phyloP scores from a whole-genome alignment of 2,113 vertebrate genomes.

The Dromiciops gliroides region DNA sequence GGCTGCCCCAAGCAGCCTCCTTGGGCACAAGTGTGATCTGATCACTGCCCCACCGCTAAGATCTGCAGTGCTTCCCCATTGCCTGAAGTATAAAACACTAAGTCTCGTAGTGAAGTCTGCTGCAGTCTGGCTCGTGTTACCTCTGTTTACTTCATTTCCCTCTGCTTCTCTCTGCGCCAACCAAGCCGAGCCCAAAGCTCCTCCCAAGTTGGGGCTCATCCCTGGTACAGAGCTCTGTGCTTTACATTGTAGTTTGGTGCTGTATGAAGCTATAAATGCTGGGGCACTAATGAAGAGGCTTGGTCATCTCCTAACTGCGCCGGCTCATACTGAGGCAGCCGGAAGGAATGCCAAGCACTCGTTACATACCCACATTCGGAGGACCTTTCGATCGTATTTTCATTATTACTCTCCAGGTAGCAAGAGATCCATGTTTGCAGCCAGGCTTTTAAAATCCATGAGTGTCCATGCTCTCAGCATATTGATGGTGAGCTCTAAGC shows the following conservation, averaged over 20 bases:
- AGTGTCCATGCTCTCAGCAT: background rate
- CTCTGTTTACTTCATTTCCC: no score
- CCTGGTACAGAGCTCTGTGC: background rate
- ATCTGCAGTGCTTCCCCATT: background rate
- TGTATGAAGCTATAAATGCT: background rate
- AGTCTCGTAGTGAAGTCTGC: no score
- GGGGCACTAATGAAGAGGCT: background rate
- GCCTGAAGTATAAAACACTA: no score
- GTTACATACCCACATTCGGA: background rate
- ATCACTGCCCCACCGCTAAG: no score
- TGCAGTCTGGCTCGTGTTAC: no score
- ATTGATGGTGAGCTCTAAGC: background rate
- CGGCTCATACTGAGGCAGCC: background rate
- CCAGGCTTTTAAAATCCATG: constrained; percentile 41
- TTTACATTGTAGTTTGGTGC: background rate
- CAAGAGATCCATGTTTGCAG: background rate
- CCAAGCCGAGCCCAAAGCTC: background rate
- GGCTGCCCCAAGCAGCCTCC: no score
- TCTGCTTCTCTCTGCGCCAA: no score
- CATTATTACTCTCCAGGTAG: background rate
- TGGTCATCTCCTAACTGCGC: background rate
- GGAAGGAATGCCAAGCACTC: background rate
- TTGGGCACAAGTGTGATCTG: no score
- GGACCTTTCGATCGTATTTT: constrained; percentile 1
- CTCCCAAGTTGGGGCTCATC: background rate